Evolutionary conservation across 2,888 invertebrate genomes (phyloP), one percentile per base, ranked within the genome.

Genomic region (Heliconius aoede): DNA sequence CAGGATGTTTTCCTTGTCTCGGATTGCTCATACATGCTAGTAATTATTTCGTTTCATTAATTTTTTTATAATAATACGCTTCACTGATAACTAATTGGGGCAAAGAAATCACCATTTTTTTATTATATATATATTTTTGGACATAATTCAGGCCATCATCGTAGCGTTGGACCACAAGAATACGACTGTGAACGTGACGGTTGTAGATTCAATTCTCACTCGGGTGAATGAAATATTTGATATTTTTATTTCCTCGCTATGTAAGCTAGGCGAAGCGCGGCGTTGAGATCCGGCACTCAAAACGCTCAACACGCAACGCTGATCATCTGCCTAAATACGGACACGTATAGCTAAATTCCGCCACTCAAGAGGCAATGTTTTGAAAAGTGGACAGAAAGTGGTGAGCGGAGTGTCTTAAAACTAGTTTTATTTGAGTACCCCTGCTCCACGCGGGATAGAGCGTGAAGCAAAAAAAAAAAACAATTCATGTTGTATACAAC

Each of bases 11-110:
- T 24, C n/a, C 15, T 1, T 60, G 2, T 65, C n/a, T 24, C 58
- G 24, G 13, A 24, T 1, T 0, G 24, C 55, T 55, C 9, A 24
- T 13, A 11, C 13, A 24, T 24, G 24, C 4, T 60, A 60, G 58
- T 60, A 26, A 60, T 60, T 60, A 60, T 60, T 24, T 60, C 24
- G 26, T 60, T 58, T n/a, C 24, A 58, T 58, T 60, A 60, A 60
- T 60, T 60, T 60, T 15, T n/a, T 60, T 60, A 13, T 60, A 60
- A 60, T 60, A 26, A 60, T 24, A 24, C 58, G 58, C 26, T 26
- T 26, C 58, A 13, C 26, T 60, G 1, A 24, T 15, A 24, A 60
- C 26, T 24, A 24, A 26, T 55, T 15, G 58, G 24, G 4, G 55
- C 24, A 24, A 2, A 2, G n/a, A 18, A 18, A 46, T 46, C 7